Percentiles rank a stretch among this genome's conserved stretches.
These are phyloP conservation scores for Platorchestia sp. DNA, from an alignment of 1,140 invertebrate species.

Conservation along the genomic window DNA sequence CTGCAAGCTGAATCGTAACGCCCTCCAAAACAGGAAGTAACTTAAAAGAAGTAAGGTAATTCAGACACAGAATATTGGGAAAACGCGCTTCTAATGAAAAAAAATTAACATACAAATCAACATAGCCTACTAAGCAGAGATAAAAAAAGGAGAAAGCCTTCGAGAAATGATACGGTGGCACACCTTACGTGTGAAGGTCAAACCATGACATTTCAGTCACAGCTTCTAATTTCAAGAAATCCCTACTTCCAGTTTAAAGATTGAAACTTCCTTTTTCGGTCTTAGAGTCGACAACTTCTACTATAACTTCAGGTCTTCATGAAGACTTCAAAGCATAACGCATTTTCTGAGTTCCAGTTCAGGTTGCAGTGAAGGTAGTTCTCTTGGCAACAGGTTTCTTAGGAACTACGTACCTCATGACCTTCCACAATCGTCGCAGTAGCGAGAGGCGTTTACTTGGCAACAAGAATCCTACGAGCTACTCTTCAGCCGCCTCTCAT, in stretches of 20 bases:
- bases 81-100: background rate
- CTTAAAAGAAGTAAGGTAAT: background rate
- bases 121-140: too few relatives aligned
- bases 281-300: background rate
- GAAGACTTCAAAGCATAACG: background rate
- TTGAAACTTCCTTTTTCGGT: background rate
- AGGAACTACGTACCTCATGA: background rate
- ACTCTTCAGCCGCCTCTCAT: background rate
- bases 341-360: background rate
- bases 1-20: background rate
- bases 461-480: background rate
- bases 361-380: background rate
- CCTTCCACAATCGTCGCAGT: background rate
- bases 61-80: background rate
- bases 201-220: background rate
- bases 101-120: background rate
- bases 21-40: background rate
- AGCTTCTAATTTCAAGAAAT: background rate
- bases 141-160: background rate
- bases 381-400: background rate
- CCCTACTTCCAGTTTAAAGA: background rate
- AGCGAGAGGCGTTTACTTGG: background rate
- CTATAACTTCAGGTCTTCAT: too few relatives aligned
- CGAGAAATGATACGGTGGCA: background rate
- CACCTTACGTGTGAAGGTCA: background rate